These are phyloP conservation scores for Cygnus buccinator DNA, from an alignment of 2,113 vertebrate genomes.

Conservation along the genomic window DNA sequence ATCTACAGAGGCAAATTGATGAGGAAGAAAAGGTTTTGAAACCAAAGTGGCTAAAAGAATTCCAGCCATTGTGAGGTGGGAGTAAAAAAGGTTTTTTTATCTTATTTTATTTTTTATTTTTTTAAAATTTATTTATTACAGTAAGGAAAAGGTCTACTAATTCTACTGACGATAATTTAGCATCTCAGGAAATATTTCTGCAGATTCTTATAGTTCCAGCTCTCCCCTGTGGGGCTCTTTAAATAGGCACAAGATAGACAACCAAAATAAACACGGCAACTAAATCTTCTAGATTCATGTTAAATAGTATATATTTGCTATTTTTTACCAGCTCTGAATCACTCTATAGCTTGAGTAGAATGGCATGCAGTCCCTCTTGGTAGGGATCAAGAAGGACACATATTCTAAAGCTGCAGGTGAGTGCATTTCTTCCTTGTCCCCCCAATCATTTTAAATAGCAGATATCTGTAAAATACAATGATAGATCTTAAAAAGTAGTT, in stretches of 20 bases:
- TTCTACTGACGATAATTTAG: not conserved
- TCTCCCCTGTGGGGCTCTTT: not conserved
- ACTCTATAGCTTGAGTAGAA: not conserved
- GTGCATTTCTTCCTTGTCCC: not conserved
- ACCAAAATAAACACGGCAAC: not conserved
- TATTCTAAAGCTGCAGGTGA: not conserved
- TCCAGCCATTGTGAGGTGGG: not conserved
- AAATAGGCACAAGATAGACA: not conserved
- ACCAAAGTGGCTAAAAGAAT: not conserved
- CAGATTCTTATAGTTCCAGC: not conserved
- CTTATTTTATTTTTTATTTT: not conserved
- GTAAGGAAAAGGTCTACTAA: not conserved
- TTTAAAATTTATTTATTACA: not conserved
- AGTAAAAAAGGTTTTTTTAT: not conserved
- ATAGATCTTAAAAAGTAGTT: not conserved
- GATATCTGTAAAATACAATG: not conserved
- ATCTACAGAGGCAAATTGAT: slow-evolving; percentile 37
- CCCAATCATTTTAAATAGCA: not conserved
- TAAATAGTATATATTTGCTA: not conserved
- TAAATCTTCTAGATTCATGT: not conserved
- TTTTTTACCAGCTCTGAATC: not conserved
- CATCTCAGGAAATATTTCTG: not conserved
- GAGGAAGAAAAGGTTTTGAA: slow-evolving; percentile 37
- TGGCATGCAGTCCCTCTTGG: not conserved
- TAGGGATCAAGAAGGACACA: not conserved